Evolutionary conservation across 2,113 vertebrate genomes (phyloP).

Genomic region (Centropristis striata): DNA sequence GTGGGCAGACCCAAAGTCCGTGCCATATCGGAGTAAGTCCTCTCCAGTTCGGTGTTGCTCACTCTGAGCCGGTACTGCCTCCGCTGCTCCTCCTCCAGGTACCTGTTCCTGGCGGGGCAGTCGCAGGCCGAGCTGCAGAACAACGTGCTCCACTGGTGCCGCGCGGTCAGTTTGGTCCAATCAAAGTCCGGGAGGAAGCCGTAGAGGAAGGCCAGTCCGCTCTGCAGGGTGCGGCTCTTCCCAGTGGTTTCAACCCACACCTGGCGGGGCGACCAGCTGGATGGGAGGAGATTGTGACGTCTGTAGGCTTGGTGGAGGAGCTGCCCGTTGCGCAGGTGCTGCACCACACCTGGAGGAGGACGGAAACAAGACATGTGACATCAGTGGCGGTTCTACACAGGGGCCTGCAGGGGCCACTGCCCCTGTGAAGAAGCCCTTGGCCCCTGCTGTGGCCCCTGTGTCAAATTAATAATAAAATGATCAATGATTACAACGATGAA

Average conservation of each 20-base stretch:
- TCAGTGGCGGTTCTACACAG: no score
- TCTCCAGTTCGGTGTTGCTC: slow-evolving; percentile 89
- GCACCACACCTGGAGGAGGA: slow-evolving; percentile 89
- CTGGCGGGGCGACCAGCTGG: slow-evolving; percentile 89
- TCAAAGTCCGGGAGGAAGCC: slow-evolving; percentile 92
- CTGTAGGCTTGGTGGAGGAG: slow-evolving; percentile 91
- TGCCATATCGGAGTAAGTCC: slow-evolving; percentile 92
- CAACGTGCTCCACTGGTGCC: slow-evolving; percentile 94
- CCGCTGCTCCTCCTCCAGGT: slow-evolving; percentile 93
- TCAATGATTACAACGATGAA: no score
- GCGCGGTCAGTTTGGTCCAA: slow-evolving; percentile 90
- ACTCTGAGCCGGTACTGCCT: slow-evolving; percentile 92
- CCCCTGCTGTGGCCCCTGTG: no score
- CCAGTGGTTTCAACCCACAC: slow-evolving; percentile 95
- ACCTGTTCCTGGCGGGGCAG: slow-evolving; percentile 92
- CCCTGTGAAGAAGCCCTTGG: no score
- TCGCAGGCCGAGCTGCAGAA: slow-evolving; percentile 94
- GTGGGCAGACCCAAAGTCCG: slow-evolving; percentile 89
- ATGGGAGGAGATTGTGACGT: slow-evolving; percentile 88
- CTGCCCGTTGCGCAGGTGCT: slow-evolving; percentile 93
- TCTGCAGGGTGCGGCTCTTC: slow-evolving; percentile 96
- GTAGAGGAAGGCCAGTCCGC: slow-evolving; percentile 92
- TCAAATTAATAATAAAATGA: no score
- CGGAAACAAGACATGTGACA: not conserved
- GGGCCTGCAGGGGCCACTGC: no score